phyloP scores from a whole-genome alignment of 2,797 vertebrate species.

The Sorex maritimensis region DNA sequence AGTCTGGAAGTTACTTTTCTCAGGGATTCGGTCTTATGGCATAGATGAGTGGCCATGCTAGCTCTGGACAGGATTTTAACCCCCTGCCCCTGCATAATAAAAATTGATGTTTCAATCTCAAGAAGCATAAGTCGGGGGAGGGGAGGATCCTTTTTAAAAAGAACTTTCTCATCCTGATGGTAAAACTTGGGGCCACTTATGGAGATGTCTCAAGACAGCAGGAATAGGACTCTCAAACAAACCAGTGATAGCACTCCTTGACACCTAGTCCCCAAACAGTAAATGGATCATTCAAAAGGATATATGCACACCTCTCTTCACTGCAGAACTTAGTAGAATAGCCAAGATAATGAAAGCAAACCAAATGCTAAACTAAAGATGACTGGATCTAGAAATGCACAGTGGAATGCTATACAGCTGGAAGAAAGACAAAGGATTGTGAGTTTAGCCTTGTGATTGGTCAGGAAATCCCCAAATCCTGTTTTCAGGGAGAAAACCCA shows the following conservation, averaged over 20 bases:
- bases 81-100: background rate
- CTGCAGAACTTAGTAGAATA: no score
- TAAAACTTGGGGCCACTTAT: background rate
- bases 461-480: background rate
- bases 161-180: background rate
- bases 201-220: background rate
- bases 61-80: background rate
- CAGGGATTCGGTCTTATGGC: background rate
- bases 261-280: no score
- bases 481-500: background rate
- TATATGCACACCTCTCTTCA: no score
- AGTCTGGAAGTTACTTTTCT: background rate
- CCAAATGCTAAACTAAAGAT: no score
- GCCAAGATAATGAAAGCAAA: no score
- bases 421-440: background rate
- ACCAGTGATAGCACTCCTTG: no score
- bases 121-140: background rate
- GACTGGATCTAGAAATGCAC: no score
- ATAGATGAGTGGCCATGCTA: background rate
- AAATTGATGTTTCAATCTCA: background rate
- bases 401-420: no score
- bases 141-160: conserved; percentile 25
- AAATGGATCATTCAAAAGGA: no score
- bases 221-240: background rate
- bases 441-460: conserved; percentile 13